Percentiles rank a stretch among this genome's conserved stretches.
Conservation (phyloP, 2,797 vertebrate species). For the Syndactyla subalaris region DNA sequence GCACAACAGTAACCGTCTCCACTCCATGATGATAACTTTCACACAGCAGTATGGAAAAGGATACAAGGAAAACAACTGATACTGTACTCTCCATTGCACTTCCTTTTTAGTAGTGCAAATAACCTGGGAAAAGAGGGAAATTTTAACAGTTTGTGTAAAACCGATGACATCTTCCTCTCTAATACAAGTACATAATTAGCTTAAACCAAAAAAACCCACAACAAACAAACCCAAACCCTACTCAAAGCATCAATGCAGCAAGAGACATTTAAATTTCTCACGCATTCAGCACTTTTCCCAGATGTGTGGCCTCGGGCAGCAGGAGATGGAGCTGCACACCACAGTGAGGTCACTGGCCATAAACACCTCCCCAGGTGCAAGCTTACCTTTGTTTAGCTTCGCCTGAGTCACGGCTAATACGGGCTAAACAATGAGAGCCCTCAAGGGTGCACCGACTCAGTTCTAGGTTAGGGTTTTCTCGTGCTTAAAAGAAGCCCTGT, state of each 20-base stretch:
- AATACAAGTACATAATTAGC: accelerated
- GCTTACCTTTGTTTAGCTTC: not conserved
- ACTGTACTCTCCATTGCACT: constrained; percentile 64
- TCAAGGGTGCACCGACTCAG: not conserved
- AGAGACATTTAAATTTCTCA: not conserved
- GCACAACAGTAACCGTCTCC: constrained; percentile 61
- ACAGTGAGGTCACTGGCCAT: not conserved
- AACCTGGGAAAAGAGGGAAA: not conserved
- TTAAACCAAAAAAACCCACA: not conserved
- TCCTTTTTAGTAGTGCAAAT: constrained; percentile 15
- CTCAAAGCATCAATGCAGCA: not conserved
- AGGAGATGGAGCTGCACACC: not conserved
- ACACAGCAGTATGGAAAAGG: constrained; percentile 31
- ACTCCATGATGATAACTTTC: constrained; percentile 60
- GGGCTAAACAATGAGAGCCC: not conserved
- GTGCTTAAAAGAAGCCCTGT: not conserved
- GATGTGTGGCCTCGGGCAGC: not conserved
- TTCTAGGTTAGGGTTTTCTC: not conserved
- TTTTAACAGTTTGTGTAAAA: not conserved
- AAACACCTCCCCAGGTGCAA: not conserved
- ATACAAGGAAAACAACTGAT: constrained; percentile 53
- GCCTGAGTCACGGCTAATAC: not conserved
- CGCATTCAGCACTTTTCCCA: not conserved
- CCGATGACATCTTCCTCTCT: accelerated
- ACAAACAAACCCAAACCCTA: not conserved